A percentile compares a stretch with the other conserved stretches of the same genome.
phyloP scores from a whole-genome alignment of 2,888 invertebrate species.

The Eretmocerus hayati region DNA sequence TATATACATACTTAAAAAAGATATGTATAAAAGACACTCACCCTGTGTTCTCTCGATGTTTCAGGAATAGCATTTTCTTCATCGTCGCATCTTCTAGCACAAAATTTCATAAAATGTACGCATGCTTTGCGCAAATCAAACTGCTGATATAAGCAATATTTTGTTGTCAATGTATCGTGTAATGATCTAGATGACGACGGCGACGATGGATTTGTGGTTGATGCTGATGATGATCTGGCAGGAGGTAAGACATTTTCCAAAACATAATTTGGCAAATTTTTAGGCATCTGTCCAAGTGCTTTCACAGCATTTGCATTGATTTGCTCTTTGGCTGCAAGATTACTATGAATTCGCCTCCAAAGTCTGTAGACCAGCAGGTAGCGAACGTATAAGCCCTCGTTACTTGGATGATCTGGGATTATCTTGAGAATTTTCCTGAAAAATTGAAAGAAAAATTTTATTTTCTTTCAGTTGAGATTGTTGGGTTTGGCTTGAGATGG shows the following conservation, averaged over 20 bases:
- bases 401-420: conserved; percentile 33
- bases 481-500: no score
- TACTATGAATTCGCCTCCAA: conserved; percentile 40
- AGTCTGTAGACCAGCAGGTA: conserved; percentile 40
- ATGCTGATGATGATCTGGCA: conserved; percentile 27
- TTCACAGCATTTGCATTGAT: conserved; percentile 34
- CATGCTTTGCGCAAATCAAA: conserved; percentile 23
- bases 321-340: conserved; percentile 32
- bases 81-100: background rate
- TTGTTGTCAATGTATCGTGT: no score
- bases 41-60: conserved; percentile 15
- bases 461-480: no score
- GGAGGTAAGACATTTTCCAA: conserved; percentile 36
- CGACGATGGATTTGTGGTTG: no score
- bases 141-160: conserved; percentile 22
- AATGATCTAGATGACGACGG: no score
- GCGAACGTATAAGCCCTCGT: conserved; percentile 37
- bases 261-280: conserved; percentile 30
- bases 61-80: background rate
- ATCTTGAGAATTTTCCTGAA: conserved; percentile 40
- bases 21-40: conserved; percentile 7
- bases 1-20: no score
- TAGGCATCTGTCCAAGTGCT: conserved; percentile 30
- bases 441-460: no score
- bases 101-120: conserved; percentile 9